Conservation (phyloP, 2,888 invertebrate genomes). For the Corbicula japonica region DNA sequence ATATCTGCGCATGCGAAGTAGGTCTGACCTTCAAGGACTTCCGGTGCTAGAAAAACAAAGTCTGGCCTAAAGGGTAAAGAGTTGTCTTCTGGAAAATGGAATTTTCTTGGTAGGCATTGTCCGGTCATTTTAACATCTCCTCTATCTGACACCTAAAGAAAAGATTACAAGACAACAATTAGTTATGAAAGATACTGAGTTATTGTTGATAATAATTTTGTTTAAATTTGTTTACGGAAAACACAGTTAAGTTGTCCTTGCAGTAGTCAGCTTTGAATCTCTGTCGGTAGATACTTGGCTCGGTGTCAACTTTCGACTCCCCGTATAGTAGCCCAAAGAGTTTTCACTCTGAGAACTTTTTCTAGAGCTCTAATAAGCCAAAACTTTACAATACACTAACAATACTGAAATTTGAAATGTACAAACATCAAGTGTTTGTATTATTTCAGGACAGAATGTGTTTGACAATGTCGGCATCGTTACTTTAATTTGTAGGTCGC, state of each 20-base stretch:
- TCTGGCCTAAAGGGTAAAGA: neutral
- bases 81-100: neutral
- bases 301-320: neutral
- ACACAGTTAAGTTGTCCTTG: no score
- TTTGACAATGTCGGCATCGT: no score
- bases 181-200: neutral
- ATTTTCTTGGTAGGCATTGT: slow-evolving; percentile 45
- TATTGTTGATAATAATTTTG: neutral
- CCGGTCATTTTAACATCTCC: slow-evolving; percentile 59
- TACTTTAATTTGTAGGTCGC: no score
- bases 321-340: neutral
- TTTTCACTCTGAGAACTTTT: neutral
- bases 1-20: slow-evolving; percentile 55
- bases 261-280: no score
- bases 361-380: no score
- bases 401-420: no score
- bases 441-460: no score
- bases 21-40: slow-evolving; percentile 41
- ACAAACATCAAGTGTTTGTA: no score
- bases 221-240: neutral
- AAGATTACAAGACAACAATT: neutral
- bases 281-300: neutral
- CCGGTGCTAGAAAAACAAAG: slow-evolving; percentile 54
- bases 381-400: no score
- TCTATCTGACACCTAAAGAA: slow-evolving; percentile 21